These are phyloP conservation scores for Halcyon chelicuti DNA, from an alignment of 2,797 vertebrate species.

Conservation along the genomic window DNA sequence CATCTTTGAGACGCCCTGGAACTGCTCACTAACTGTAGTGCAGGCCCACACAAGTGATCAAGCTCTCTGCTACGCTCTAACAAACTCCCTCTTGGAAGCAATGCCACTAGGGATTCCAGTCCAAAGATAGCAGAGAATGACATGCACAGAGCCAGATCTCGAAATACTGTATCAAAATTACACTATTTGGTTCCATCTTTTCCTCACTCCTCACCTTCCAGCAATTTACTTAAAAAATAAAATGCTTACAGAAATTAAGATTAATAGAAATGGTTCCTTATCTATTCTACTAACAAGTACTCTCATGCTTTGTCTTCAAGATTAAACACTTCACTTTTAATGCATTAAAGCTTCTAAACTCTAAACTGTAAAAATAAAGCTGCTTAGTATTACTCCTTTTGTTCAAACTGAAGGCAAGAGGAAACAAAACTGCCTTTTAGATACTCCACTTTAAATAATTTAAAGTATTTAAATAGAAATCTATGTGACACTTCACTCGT, in stretches of 20 bases:
- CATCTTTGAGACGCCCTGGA: background rate
- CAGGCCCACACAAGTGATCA: background rate
- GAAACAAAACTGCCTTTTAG: background rate
- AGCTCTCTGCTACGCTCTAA: background rate
- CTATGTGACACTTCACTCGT: background rate
- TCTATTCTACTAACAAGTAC: background rate
- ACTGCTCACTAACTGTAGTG: background rate
- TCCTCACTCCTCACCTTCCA: background rate
- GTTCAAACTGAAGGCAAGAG: background rate
- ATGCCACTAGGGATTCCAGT: background rate
- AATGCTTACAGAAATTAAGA: background rate
- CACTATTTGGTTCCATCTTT: background rate
- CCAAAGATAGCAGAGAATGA: background rate
- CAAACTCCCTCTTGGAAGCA: background rate
- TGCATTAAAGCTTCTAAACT: background rate
- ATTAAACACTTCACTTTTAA: background rate
- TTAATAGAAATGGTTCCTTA: background rate
- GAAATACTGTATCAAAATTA: background rate
- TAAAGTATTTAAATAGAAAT: slow-evolving; percentile 30
- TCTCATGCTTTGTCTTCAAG: background rate
- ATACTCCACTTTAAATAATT: background rate
- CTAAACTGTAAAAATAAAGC: background rate
- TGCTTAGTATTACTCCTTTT: background rate
- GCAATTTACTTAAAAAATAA: background rate
- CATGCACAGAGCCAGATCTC: background rate